These are phyloP conservation scores for Tinamus major DNA, from an alignment of 2,797 vertebrate species.

Conservation along the genomic window DNA sequence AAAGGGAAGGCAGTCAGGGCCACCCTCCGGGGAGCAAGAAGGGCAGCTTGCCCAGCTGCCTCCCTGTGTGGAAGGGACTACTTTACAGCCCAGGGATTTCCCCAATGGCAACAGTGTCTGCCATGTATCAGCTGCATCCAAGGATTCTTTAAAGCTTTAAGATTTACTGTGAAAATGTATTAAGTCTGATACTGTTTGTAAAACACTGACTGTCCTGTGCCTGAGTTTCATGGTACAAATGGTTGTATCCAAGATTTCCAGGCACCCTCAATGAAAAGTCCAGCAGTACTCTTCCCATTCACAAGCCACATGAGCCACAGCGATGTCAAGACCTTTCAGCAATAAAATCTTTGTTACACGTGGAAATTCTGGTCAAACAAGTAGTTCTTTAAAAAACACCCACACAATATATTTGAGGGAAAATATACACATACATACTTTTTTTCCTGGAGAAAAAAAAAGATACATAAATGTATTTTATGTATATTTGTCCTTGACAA, in stretches of 20 bases:
- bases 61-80: not conserved
- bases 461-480: not conserved
- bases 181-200: not conserved
- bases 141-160: fast-evolving
- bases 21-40: not conserved
- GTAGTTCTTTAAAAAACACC: not conserved
- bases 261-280: not conserved
- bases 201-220: not conserved
- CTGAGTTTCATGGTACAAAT: not conserved
- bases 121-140: not conserved
- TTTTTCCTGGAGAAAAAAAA: not conserved
- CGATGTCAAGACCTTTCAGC: not conserved
- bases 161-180: not conserved
- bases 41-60: not conserved
- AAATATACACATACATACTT: no score
- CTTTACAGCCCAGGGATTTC: not conserved
- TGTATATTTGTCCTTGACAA: not conserved
- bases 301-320: not conserved
- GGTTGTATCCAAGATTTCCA: not conserved
- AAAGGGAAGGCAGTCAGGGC: not conserved
- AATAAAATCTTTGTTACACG: not conserved
- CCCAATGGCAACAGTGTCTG: not conserved
- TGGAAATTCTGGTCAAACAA: not conserved
- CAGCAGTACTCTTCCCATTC: not conserved
- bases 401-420: not conserved